Evolutionary conservation across 1,140 invertebrate genomes (phyloP), one percentile per base, ranked within the genome.

Genomic region (Hypsibius dujardini): DNA sequence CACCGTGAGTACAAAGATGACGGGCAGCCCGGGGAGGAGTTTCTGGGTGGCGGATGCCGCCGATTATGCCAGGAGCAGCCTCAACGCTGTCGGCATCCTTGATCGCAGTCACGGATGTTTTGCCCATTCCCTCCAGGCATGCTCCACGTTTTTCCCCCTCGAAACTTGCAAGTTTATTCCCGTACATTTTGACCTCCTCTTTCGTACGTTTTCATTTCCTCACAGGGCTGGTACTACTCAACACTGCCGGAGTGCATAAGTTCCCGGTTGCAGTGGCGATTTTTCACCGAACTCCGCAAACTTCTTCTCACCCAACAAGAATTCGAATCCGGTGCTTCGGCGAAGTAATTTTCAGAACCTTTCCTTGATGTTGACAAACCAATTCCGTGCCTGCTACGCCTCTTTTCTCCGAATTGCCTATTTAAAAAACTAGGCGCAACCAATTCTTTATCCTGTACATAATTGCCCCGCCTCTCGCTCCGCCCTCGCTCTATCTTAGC

Each of bases 191-290:
- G n/a, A 56, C 50, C 7, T 56, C 50, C 7, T 56, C 50, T 12
- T 56, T 56, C n/a, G n/a, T 56, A 56, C 50, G 50, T 12, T 56
- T 7, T n/a, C n/a, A 12, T 56, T 56, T 7, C n/a, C 7, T 7
- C n/a, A n/a, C 50, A 56, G 50, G 50, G 50, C 7, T 56, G 50
- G 50, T 56, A 56, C n/a, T 56, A 56, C n/a, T 56, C 50, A 56
- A 56, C n/a, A 12, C n/a, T 56, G 50, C 50, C 50, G n/a, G 7
- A 7, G n/a, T 56, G 50, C 7, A 56, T 56, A 12, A n/a, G 50
- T n/a, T 7, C 7, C 7, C 7, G 50, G n/a, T 12, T 56, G 50
- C 50, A 56, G 50, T 12, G n/a, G 50, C 7, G n/a, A n/a, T 56
- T 56, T 56, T 56, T 56, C 50, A 12, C n/a, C 7, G 50, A n/a